Evolutionary conservation across 2,888 invertebrate species (phyloP).

Genomic region (Metellina segmentata): DNA sequence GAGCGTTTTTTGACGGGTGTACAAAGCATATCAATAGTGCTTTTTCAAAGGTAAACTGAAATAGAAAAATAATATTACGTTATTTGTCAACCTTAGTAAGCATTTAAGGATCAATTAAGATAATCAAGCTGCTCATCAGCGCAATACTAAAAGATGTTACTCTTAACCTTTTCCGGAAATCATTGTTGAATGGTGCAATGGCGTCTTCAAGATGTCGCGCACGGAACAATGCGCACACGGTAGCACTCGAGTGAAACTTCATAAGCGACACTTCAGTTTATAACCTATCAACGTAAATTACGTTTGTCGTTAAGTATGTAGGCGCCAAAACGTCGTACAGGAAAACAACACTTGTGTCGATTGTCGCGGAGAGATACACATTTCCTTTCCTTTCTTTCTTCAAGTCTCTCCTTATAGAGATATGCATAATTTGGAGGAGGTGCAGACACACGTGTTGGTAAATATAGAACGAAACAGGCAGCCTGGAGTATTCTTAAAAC

Average conservation of each 20-base stretch:
- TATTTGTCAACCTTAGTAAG: too few relatives aligned
- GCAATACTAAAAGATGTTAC: neutral
- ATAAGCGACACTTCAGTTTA: neutral
- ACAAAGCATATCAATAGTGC: too few relatives aligned
- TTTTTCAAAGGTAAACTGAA: too few relatives aligned
- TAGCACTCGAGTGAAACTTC: neutral
- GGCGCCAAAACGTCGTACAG: slow-evolving; percentile 32
- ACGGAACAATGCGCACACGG: neutral
- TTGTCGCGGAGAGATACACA: neutral
- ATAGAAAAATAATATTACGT: too few relatives aligned
- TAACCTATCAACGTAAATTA: slow-evolving; percentile 49
- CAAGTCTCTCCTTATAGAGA: neutral
- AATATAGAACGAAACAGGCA: neutral
- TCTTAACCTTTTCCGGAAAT: neutral
- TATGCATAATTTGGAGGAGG: neutral
- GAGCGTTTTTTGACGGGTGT: too few relatives aligned
- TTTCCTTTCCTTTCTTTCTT: neutral
- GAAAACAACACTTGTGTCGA: slow-evolving; percentile 14
- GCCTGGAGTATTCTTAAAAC: neutral
- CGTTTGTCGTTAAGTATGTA: slow-evolving; percentile 30
- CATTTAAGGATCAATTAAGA: neutral
- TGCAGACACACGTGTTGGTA: neutral
- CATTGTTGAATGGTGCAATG: neutral
- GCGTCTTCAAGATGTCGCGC: neutral
- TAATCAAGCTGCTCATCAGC: neutral